A percentile compares a stretch with the other conserved stretches of the same genome.
These are phyloP conservation scores for Zaprionus nigranus DNA, from an alignment of 1,140 invertebrate genomes.

Conservation along the genomic window DNA sequence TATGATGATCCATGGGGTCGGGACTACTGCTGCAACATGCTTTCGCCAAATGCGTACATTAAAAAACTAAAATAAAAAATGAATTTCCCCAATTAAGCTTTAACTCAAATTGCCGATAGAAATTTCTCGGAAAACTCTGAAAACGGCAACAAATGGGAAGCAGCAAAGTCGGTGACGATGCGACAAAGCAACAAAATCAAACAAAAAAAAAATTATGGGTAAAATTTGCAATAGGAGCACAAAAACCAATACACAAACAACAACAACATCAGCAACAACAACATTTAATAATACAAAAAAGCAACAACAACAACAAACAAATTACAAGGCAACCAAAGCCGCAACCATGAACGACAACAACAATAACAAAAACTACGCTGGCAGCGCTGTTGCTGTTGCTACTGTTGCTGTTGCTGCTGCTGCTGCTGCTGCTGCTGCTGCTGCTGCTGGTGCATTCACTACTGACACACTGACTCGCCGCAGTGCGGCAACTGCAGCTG, in stretches of 20 bases:
- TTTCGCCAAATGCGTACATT: constrained; percentile 60
- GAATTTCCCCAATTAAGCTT: constrained; percentile 79
- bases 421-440: background rate
- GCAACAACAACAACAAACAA: constrained; percentile 17
- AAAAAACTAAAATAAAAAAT: constrained; percentile 34
- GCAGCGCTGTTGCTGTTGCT: constrained; percentile 3
- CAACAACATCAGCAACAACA: constrained; percentile 10
- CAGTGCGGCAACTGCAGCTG: constrained; percentile 29
- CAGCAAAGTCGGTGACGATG: constrained; percentile 2
- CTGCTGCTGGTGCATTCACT: constrained; percentile 32
- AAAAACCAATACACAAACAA: constrained; percentile 22
- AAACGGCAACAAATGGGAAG: constrained; percentile 56
- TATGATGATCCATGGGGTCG: background rate
- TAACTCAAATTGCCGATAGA: constrained; percentile 58
- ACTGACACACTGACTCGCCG: constrained; percentile 55
- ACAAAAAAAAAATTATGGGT: constrained; percentile 12
- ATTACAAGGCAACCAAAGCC: constrained; percentile 2
- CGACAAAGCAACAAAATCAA: constrained; percentile 15
- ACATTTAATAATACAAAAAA: constrained; percentile 6
- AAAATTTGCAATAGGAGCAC: constrained; percentile 28
- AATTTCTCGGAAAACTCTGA: constrained; percentile 74
- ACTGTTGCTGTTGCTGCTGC: background rate
- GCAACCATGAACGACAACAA: constrained; percentile 32
- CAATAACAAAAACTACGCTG: background rate
- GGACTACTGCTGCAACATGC: constrained; percentile 31